Base-by-base conservation (phyloP, 2,113 vertebrate species). In the Lepidiolamprologus cunningtoni region DNA sequence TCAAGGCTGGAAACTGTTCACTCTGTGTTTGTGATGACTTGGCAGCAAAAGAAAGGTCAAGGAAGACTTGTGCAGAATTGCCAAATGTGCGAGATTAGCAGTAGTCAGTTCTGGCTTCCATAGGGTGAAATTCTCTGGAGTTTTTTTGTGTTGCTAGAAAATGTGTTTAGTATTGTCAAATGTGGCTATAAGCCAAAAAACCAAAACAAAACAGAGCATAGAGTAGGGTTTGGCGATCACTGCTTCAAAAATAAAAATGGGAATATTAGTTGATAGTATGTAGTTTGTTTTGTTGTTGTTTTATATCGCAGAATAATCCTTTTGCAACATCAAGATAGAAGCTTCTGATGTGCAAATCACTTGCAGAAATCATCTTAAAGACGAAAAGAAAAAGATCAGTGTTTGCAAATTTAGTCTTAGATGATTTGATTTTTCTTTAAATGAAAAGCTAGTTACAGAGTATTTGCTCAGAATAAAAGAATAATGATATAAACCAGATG, bases 21-120 rank as follows among this genome's bases (percentile, higher is more conserved):
- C 86, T 93, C 82, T 91, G 54, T 87, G 83, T 86, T 92, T 94
- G 87, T 92, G 92, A 95, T 92, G 92, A 93, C 90, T 93, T 92
- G 91, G 89, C 92, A 94, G 90, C 82, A 71, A 84, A 85, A 73
- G 66, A 93, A 94, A 94, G 95, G 93, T 95, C 91, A 92, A 90
- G 84, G 83, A 89, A 92, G 90, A 90, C 91, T 91, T 63, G 85
- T 42, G 84, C 89, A 83, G 91, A 94, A 87, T 89, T 82, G 83
- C 89, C 85, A 92, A 92, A 90, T 81, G 81, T 88, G 87, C 83
- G n/a, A 33, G 58, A 89, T 88, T 87, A 89, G 87, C 86, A 87
- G 50, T 33, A 55, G 86, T 83, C 80, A 33, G 19, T 80, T 76
- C 54, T 68, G 35, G 47, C 80, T 83, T 87, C 85, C 81, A 66